phyloP scores from a whole-genome alignment of 2,113 vertebrate species.

The Oceanites oceanicus region DNA sequence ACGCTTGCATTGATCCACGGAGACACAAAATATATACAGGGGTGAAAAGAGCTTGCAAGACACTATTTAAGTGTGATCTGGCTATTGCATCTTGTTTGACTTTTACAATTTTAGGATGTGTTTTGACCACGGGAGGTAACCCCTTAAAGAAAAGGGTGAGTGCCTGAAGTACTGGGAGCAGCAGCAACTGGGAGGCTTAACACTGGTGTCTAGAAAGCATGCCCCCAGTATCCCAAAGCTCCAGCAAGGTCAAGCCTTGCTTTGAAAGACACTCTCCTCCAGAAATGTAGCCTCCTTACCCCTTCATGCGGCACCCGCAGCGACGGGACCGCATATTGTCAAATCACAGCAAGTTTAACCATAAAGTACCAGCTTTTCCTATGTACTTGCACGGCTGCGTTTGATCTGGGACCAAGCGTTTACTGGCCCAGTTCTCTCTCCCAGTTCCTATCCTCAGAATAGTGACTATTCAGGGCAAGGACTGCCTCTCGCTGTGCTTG shows the following conservation, averaged over 20 bases:
- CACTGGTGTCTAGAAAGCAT: accelerated
- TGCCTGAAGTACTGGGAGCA: background rate
- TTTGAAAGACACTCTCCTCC: background rate
- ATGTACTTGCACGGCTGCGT: background rate
- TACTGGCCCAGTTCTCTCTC: constrained; percentile 21
- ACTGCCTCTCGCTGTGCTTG: background rate
- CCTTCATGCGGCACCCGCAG: background rate
- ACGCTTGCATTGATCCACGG: accelerated
- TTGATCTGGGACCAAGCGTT: background rate
- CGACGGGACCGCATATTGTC: accelerated
- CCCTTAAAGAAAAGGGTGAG: background rate
- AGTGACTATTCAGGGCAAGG: constrained; percentile 1
- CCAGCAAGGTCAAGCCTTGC: background rate
- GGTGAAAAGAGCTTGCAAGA: background rate
- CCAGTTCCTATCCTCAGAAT: background rate
- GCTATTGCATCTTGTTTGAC: background rate
- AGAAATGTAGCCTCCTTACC: background rate
- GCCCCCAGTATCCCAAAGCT: background rate
- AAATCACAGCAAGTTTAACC: background rate
- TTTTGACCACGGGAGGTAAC: background rate
- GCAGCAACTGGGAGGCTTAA: background rate
- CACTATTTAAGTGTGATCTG: background rate
- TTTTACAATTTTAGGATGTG: background rate
- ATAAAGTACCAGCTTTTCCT: background rate
- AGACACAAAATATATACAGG: accelerated